These are phyloP conservation scores for Zaprionus kolodkinae DNA, from an alignment of 1,140 invertebrate genomes.

Conservation along the genomic window DNA sequence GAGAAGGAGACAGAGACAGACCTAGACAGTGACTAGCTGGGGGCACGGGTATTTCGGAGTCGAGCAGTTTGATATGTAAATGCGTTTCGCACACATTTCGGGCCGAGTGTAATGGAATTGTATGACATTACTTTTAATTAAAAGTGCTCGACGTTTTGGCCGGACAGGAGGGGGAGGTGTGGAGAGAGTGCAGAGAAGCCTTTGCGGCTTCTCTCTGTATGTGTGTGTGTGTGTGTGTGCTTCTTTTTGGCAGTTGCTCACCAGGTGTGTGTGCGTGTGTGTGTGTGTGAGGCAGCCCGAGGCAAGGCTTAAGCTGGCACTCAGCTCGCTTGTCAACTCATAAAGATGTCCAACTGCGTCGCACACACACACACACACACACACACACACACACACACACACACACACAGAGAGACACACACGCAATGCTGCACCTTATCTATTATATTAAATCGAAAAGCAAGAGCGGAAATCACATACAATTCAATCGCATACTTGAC, in stretches of 20 bases:
- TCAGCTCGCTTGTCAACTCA: slow-evolving; percentile 56
- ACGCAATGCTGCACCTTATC: slow-evolving; percentile 45
- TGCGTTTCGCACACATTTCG: slow-evolving; percentile 79
- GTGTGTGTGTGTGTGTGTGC: slow-evolving; percentile 14
- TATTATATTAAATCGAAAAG: slow-evolving; percentile 73
- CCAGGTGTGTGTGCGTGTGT: slow-evolving; percentile 8
- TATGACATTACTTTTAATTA: slow-evolving; percentile 84
- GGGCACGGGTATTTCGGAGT: slow-evolving; percentile 21
- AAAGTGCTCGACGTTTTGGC: slow-evolving; percentile 83
- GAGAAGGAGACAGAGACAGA: too few relatives aligned
- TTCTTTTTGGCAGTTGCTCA: slow-evolving; percentile 55
- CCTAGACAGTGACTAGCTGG: neutral
- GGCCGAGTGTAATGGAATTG: slow-evolving; percentile 79
- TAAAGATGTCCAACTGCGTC: slow-evolving; percentile 45
- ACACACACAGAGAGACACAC: slow-evolving; percentile 9
- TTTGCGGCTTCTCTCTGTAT: slow-evolving; percentile 25
- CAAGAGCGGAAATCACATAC: slow-evolving; percentile 67
- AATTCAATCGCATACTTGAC: slow-evolving; percentile 69
- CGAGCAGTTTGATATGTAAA: slow-evolving; percentile 76
- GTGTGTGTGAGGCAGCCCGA: slow-evolving; percentile 11
- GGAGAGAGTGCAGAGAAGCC: neutral
- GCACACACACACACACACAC: too few relatives aligned
- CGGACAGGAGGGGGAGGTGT: slow-evolving; percentile 30
- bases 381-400: slow-evolving; percentile 15
- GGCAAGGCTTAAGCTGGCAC: slow-evolving; percentile 53